Conservation (phyloP, 1,140 invertebrate genomes). For the Oryzaephilus surinamensis region DNA sequence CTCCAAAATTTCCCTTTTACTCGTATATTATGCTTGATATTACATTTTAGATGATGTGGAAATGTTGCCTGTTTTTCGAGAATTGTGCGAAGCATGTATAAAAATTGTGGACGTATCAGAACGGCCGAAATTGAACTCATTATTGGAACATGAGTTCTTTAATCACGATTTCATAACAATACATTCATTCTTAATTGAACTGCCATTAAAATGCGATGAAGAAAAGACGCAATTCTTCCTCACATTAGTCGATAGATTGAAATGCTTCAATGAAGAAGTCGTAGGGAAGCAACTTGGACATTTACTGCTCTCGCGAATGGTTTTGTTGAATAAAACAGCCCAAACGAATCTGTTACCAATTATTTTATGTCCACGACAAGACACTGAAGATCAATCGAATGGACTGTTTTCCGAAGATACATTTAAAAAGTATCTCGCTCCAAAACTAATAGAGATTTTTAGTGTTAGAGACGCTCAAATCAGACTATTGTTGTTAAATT, state of each 20-base stretch:
- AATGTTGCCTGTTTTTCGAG: slow-evolving; percentile 52
- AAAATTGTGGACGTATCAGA: slow-evolving; percentile 47
- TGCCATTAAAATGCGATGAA: slow-evolving; percentile 62
- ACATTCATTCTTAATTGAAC: slow-evolving; percentile 66
- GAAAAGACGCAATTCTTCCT: slow-evolving; percentile 70
- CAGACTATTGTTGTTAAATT: slow-evolving; percentile 53
- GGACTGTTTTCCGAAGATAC: slow-evolving; percentile 42
- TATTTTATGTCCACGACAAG: slow-evolving; percentile 56
- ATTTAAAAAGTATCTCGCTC: slow-evolving; percentile 59
- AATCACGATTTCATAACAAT: slow-evolving; percentile 74
- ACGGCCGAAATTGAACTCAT: slow-evolving; percentile 48
- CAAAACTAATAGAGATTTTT: slow-evolving; percentile 65
- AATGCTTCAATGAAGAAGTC: slow-evolving; percentile 60
- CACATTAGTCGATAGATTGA: slow-evolving; percentile 51
- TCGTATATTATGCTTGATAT: slow-evolving; percentile 8
- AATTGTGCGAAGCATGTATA: slow-evolving; percentile 52
- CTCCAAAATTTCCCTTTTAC: not conserved
- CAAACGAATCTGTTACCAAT: slow-evolving; percentile 61
- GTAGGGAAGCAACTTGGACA: slow-evolving; percentile 66
- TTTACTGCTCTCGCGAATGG: slow-evolving; percentile 67
- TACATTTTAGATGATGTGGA: slow-evolving; percentile 52
- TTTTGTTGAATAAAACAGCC: slow-evolving; percentile 67
- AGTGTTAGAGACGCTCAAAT: slow-evolving; percentile 66
- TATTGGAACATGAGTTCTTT: slow-evolving; percentile 64
- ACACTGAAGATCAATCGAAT: not conserved